Evolutionary conservation across 2,888 invertebrate species (phyloP), one percentile per base, ranked within the genome.

Genomic region (Deilephila elpenor): DNA sequence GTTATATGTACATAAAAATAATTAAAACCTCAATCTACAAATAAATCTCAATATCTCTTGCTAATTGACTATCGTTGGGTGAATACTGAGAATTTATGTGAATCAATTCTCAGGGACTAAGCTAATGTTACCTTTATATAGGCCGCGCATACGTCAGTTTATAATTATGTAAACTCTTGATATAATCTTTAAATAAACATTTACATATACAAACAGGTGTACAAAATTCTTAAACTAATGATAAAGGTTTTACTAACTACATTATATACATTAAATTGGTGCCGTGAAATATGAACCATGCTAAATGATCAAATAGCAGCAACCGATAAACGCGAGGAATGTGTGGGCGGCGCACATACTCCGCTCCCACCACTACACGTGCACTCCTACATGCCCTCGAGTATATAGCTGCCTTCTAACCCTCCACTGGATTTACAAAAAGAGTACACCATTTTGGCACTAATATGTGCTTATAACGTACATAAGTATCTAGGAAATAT

Each of bases 31-130:
- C 87, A 82, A 85, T 85, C 88, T 93, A 92, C 86, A 91, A 91
- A 91, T 89, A 91, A 92, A 92, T 91, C 91, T 93, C 92, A 89
- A 89, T 67, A 67, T 91, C 90, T 90, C 83, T 91, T 87, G 84
- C 93, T 94, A 94, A 94, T 93, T 94, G 94, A 94, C 94, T 94
- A 94, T 94, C 94, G 94, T 94, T 94, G 94, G 94, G 94, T 94
- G 93, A 91, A 91, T 88, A 90, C 91, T 90, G 93, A 91, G 92
- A 91, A 89, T 78, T 53, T 77, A 78, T 74, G 75, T 79, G 77
- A 83, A 80, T 78, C 73, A 76, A 83, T 85, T 88, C 93, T 86
- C 93, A 91, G 89, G 84, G 86, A 91, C 91, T 93, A 91, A 88
- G 83, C 88, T 92, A 91, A 81, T 59, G 70, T 62, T 78, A 83